These are phyloP conservation scores for Myotis davidii DNA, from an alignment of 2,113 vertebrate genomes.

Conservation along the genomic window DNA sequence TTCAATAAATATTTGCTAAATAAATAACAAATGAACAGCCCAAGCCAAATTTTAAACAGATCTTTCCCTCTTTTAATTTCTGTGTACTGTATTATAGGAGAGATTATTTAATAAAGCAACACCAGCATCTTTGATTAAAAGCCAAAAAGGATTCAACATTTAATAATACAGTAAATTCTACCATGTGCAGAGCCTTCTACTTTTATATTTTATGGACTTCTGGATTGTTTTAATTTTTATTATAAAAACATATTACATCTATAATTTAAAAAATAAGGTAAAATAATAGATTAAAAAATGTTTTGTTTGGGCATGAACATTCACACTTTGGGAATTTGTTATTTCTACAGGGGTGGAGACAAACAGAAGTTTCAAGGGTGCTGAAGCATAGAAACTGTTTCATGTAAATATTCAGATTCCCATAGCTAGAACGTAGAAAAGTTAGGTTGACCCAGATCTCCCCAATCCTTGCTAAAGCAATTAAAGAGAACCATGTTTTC, in stretches of 20 bases:
- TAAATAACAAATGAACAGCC: not conserved
- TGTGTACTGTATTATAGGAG: not conserved
- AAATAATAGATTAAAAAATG: not conserved
- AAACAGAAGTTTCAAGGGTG: not conserved
- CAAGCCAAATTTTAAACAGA: conserved; percentile 39
- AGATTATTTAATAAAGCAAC: conserved; percentile 16
- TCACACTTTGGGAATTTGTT: conserved; percentile 1
- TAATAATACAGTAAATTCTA: conserved; percentile 8
- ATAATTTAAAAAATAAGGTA: not conserved
- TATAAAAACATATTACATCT: not conserved
- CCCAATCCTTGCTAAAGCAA: not conserved
- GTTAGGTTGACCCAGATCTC: not conserved
- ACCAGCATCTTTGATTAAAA: not conserved
- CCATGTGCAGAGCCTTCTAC: not conserved
- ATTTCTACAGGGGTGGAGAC: not conserved
- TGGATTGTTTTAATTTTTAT: not conserved
- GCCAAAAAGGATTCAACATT: not conserved
- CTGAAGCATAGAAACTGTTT: not conserved
- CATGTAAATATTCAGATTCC: not conserved
- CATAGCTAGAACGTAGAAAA: not conserved
- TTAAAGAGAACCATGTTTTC: not conserved
- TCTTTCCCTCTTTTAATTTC: conserved; percentile 8
- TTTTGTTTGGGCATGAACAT: not conserved
- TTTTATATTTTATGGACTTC: not conserved
- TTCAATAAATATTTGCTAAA: conserved; percentile 42